Evolutionary conservation across 2,113 vertebrate genomes (phyloP).

Genomic region (Corythoichthys haematopterus): DNA sequence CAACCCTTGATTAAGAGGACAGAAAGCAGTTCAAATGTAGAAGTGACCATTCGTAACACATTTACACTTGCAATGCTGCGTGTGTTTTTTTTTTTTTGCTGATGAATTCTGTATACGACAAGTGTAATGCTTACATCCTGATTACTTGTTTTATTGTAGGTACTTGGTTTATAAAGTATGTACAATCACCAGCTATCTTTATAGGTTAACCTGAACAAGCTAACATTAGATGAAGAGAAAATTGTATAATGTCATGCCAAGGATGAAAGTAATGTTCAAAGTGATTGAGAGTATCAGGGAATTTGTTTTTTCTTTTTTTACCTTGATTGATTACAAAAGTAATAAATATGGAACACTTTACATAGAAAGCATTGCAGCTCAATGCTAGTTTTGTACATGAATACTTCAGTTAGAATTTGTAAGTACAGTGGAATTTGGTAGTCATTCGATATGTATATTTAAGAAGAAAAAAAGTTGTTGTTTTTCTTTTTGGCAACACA

Average conservation of each 20-base stretch:
- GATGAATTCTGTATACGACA: constrained; percentile 8
- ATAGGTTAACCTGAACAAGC: background rate
- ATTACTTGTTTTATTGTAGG: constrained; percentile 23
- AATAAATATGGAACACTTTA: background rate
- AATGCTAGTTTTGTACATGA: background rate
- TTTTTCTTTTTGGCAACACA: too few species aligned
- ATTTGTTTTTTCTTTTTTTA: constrained; percentile 11
- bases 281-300: background rate
- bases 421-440: too few species aligned
- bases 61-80: constrained; percentile 11
- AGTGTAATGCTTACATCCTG: constrained; percentile 6
- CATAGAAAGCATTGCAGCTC: background rate
- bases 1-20: constrained; percentile 40
- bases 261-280: background rate
- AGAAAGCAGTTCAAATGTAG: background rate
- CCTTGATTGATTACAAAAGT: background rate
- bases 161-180: constrained; percentile 2
- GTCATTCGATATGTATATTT: too few species aligned
- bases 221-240: background rate
- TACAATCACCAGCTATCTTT: background rate
- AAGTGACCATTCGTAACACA: background rate
- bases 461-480: too few species aligned
- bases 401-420: background rate
- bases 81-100: constrained; percentile 6
- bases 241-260: background rate